phyloP scores from a whole-genome alignment of 2,888 invertebrate genomes.

The Glyphotaelius pellucidus region DNA sequence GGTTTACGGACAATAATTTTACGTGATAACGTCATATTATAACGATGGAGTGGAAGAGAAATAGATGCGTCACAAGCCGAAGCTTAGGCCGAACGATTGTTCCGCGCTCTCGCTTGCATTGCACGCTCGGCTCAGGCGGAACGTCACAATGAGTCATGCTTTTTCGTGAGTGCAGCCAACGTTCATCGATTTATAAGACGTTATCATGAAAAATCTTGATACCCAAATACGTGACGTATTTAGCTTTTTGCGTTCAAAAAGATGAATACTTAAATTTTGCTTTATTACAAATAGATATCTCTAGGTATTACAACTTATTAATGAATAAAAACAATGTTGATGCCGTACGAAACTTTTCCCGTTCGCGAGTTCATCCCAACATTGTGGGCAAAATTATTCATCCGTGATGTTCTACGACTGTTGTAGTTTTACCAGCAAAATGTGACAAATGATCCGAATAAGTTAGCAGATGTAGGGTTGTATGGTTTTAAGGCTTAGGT shows the following conservation, averaged over 20 bases:
- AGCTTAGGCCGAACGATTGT: too few species aligned
- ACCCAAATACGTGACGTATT: not conserved
- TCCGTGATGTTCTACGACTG: not conserved
- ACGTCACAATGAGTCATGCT: too few species aligned
- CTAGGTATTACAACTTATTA: not conserved
- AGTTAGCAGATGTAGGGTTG: conserved; percentile 7
- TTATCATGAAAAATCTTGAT: too few species aligned
- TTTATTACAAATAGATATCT: not conserved
- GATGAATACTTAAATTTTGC: not conserved
- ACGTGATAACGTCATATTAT: too few species aligned
- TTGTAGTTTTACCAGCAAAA: conserved; percentile 13
- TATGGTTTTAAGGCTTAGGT: not conserved
- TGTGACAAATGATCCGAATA: conserved; percentile 31
- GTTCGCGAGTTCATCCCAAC: not conserved
- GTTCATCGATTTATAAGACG: too few species aligned
- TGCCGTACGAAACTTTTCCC: not conserved
- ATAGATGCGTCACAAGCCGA: too few species aligned
- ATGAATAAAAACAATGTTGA: not conserved
- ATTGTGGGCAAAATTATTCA: conserved; percentile 23
- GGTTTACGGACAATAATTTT: too few species aligned
- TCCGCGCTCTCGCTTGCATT: too few species aligned
- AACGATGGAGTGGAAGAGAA: too few species aligned
- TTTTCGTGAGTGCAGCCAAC: too few species aligned
- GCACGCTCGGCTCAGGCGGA: too few species aligned
- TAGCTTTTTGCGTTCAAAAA: not conserved